A percentile compares a stretch with the other conserved stretches of the same genome.
These are phyloP conservation scores for Callipepla californica DNA, from an alignment of 2,113 vertebrate genomes.

Conservation along the genomic window DNA sequence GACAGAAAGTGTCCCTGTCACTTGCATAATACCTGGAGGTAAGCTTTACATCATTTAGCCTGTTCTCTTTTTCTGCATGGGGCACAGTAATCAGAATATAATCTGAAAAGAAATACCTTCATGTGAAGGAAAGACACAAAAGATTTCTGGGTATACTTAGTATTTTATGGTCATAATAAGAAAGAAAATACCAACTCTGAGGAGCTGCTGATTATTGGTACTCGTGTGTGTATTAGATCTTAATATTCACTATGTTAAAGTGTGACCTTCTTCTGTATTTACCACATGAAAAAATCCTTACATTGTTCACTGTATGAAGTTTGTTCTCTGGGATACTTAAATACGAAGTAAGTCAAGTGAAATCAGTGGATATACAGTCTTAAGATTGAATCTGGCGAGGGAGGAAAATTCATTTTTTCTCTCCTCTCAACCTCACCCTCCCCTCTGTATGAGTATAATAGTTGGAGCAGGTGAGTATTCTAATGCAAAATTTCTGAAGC, in stretches of 20 bases:
- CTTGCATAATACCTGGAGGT: constrained; percentile 88
- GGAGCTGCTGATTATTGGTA: background rate
- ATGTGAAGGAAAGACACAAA: background rate
- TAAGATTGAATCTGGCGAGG: accelerated
- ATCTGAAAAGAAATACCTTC: background rate
- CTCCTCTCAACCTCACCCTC: background rate
- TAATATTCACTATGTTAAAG: background rate
- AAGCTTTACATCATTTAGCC: background rate
- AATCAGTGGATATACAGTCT: background rate
- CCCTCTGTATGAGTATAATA: background rate
- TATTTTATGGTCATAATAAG: background rate
- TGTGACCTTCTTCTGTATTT: background rate
- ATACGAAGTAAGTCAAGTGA: background rate
- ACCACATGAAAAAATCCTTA: background rate
- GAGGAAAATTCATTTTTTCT: background rate
- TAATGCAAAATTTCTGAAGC: background rate
- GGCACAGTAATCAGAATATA: background rate
- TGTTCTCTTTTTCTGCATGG: background rate
- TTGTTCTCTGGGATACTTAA: background rate
- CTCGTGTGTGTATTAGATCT: background rate
- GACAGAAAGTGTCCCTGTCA: constrained; percentile 90
- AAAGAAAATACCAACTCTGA: background rate
- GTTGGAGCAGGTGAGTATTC: background rate
- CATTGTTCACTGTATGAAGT: background rate
- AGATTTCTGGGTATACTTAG: background rate